phyloP scores from a whole-genome alignment of 2,113 vertebrate species.

The Halichoeres trimaculatus region DNA sequence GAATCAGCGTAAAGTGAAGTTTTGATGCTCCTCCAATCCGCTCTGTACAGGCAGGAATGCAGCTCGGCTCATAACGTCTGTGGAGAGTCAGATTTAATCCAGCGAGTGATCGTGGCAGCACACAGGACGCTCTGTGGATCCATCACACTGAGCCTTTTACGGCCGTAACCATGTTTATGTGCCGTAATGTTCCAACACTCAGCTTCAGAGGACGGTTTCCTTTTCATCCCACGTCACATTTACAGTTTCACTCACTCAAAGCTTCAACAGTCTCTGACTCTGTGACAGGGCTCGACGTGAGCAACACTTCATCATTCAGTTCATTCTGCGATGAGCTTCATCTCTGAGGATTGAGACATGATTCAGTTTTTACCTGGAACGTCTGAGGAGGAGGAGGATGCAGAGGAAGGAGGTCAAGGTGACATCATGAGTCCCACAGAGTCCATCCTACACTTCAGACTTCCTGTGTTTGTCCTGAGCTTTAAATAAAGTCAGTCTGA shows the following conservation, averaged over 20 bases:
- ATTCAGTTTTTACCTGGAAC: too few species aligned
- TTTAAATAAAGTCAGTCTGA: conserved; percentile 1
- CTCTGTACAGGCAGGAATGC: conserved; percentile 8
- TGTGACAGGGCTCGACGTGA: not conserved
- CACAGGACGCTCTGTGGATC: conserved; percentile 1
- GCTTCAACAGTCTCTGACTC: not conserved
- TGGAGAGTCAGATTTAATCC: conserved; percentile 6
- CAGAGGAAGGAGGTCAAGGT: conserved; percentile 26
- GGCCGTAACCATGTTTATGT: conserved; percentile 36
- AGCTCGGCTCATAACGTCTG: not conserved
- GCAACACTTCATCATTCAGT: too few species aligned
- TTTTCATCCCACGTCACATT: conserved; percentile 22
- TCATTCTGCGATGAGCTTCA: not conserved
- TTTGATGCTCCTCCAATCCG: conserved; percentile 39
- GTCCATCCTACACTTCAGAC: conserved; percentile 23
- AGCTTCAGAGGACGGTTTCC: conserved; percentile 5
- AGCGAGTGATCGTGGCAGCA: not conserved
- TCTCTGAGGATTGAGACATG: conserved; percentile 1
- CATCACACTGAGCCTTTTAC: conserved; percentile 20
- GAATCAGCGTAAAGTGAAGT: conserved; percentile 31
- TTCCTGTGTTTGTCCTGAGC: conserved; percentile 56
- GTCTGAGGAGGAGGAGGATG: too few species aligned
- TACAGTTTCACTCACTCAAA: conserved; percentile 1
- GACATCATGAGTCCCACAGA: conserved; percentile 20
- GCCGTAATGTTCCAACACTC: conserved; percentile 22